Percentiles rank a stretch among this genome's conserved stretches.
Conservation (phyloP, 2,113 vertebrate genomes). For the Hydropotes inermis region DNA sequence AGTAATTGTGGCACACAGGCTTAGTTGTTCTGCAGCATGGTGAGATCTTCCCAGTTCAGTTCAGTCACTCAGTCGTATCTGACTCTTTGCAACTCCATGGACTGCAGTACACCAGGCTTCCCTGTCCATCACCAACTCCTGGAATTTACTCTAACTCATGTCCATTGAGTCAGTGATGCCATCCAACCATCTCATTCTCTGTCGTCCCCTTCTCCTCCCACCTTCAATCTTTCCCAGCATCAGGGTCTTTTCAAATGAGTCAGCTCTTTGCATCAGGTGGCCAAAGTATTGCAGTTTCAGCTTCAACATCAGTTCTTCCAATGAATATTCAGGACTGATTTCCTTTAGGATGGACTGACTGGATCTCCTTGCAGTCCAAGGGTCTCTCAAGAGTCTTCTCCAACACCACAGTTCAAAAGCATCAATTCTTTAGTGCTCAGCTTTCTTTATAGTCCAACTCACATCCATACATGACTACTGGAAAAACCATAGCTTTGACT, state of each 20-base stretch:
- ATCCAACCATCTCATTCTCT: background rate
- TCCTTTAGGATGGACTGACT: background rate
- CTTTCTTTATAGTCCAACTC: background rate
- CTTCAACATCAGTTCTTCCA: background rate
- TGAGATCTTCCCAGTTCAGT: background rate
- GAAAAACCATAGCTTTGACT: background rate
- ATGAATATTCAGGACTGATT: background rate
- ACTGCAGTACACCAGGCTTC: background rate
- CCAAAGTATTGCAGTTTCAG: background rate
- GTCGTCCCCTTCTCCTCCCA: background rate
- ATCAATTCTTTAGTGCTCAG: background rate
- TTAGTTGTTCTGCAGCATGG: background rate
- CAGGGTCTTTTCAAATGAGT: background rate
- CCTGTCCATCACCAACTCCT: background rate
- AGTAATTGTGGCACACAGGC: background rate
- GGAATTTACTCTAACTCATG: background rate
- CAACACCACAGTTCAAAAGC: background rate
- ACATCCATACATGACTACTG: background rate
- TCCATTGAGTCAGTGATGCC: background rate
- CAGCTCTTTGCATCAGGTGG: background rate
- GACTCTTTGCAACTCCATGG: background rate
- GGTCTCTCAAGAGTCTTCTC: background rate
- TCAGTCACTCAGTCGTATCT: background rate
- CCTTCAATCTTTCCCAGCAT: background rate
- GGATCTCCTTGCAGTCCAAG: background rate